Evolutionary conservation across 1,140 invertebrate genomes (phyloP).

Genomic region (Marisa cornuarietis): DNA sequence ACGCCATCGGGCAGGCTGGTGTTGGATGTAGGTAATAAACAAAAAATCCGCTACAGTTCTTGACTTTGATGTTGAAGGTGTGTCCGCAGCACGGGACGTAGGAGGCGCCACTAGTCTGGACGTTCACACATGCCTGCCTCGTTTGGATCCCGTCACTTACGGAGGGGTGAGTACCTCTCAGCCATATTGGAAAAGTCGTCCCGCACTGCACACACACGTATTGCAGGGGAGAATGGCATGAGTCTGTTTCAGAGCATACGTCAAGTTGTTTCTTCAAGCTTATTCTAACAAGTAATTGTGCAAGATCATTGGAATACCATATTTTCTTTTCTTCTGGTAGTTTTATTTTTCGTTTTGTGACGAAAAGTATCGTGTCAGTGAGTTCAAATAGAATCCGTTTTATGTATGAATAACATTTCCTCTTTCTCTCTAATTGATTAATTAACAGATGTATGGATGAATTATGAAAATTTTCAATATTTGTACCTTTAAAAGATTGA

Average conservation of each 20-base stretch:
- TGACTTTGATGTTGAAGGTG: conserved; percentile 11
- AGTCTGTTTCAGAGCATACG: no score
- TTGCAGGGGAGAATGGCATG: neutral
- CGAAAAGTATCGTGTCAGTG: neutral
- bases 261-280: no score
- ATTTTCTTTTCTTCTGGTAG: no score
- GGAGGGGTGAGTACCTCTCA: conserved; percentile 13
- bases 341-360: neutral
- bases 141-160: neutral
- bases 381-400: neutral
- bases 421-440: no score
- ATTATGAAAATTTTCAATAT: neutral
- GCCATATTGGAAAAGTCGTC: neutral
- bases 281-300: neutral
- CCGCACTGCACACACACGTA: neutral
- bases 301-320: no score
- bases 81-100: neutral
- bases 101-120: neutral
- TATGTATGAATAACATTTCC: no score
- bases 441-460: no score
- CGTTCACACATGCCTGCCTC: conserved; percentile 13
- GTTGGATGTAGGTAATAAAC: conserved; percentile 23
- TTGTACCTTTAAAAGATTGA: neutral
- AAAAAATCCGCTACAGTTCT: conserved; percentile 21
- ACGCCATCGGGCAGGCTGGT: conserved; percentile 19